Percentiles rank a stretch among this genome's conserved stretches.
Conservation (phyloP, 2,888 invertebrate genomes). For the Andrena flavipes region DNA sequence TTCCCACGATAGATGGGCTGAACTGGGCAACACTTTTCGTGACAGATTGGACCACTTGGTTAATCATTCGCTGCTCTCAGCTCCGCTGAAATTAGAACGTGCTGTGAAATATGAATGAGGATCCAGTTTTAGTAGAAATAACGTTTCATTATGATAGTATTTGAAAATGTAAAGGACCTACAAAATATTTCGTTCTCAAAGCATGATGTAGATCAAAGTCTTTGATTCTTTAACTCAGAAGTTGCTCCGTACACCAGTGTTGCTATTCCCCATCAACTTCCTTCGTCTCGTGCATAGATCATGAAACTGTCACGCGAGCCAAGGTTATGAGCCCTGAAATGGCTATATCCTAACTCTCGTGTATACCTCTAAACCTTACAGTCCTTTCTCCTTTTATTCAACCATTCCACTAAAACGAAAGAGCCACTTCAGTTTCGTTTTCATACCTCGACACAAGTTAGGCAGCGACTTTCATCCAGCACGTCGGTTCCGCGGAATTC, state of each 20-base stretch:
- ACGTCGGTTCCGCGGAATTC: constrained; percentile 4
- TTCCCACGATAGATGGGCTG: background rate
- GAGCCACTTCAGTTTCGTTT: background rate
- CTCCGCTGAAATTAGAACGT: background rate
- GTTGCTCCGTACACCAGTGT: background rate
- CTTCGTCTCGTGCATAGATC: constrained; percentile 51
- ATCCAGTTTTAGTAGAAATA: background rate
- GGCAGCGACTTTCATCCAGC: background rate
- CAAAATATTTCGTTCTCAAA: too few species aligned
- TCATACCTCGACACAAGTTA: background rate
- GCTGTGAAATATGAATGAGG: too few species aligned
- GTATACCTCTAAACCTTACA: too few species aligned
- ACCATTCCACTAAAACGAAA: background rate
- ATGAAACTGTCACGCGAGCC: constrained; percentile 58
- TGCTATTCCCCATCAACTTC: constrained; percentile 30
- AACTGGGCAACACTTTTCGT: background rate
- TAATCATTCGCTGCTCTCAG: background rate
- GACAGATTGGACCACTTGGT: background rate
- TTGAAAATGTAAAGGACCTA: background rate
- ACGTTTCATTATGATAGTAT: background rate
- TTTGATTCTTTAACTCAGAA: constrained; percentile 9
- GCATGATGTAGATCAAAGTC: too few species aligned
- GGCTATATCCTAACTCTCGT: constrained; percentile 36
- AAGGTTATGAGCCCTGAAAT: constrained; percentile 52
- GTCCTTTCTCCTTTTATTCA: background rate